phyloP scores from a whole-genome alignment of 2,113 vertebrate species.

The Catharus minimus region DNA sequence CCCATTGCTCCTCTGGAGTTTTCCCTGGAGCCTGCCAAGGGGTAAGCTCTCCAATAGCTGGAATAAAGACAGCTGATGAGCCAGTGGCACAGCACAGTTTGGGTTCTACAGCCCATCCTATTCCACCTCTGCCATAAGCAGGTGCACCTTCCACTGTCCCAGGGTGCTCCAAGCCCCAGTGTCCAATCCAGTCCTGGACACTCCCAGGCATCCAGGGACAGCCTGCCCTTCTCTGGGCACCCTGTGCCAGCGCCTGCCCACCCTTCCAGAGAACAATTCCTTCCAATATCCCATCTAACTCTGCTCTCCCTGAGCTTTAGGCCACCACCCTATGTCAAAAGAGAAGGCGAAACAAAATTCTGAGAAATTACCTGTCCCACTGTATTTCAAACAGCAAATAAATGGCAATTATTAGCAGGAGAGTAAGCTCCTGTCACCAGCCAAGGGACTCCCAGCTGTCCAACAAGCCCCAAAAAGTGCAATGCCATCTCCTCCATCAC shows the following conservation, averaged over 20 bases:
- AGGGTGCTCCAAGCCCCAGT: neutral
- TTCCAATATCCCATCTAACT: fast-evolving
- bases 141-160: neutral
- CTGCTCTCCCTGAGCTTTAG: neutral
- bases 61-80: neutral
- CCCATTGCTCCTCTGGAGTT: fast-evolving
- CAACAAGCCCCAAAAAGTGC: neutral
- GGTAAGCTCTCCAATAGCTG: neutral
- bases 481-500: fast-evolving
- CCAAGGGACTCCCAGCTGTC: neutral
- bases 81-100: fast-evolving
- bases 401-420: neutral
- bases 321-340: neutral
- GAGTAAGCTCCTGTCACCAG: neutral
- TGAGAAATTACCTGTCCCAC: neutral
- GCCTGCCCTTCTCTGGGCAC: neutral
- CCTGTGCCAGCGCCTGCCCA: neutral
- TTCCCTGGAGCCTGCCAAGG: neutral
- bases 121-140: too few relatives aligned
- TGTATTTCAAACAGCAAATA: neutral
- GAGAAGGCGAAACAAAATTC: neutral
- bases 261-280: neutral
- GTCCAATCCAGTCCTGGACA: fast-evolving
- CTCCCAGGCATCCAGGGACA: neutral
- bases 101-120: neutral